phyloP scores from a whole-genome alignment of 2,888 invertebrate species.

The Cantharis rustica region DNA sequence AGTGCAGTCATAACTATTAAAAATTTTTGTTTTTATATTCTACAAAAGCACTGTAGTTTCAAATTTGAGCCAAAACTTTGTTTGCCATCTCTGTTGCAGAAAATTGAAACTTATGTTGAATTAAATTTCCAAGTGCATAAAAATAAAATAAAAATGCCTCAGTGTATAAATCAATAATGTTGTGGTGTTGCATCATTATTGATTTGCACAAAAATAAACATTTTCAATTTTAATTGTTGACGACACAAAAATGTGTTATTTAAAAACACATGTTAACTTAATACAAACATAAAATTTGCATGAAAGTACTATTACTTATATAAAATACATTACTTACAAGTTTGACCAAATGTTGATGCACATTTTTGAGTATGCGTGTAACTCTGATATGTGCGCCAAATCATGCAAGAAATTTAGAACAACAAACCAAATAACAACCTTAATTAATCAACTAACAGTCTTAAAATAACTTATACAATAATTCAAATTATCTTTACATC shows the following conservation, averaged over 20 bases:
- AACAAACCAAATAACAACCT: conserved; percentile 37
- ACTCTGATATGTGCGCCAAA: conserved; percentile 16
- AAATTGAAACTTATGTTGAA: not conserved
- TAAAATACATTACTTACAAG: conserved; percentile 36
- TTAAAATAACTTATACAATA: conserved; percentile 53
- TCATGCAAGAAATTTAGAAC: conserved; percentile 23
- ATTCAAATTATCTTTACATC: conserved; percentile 49
- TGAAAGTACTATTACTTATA: conserved; percentile 36
- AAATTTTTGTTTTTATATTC: not conserved
- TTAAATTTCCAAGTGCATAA: conserved; percentile 23
- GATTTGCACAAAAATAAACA: conserved; percentile 52
- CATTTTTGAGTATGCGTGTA: not conserved
- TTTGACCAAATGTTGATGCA: not conserved
- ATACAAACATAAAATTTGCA: conserved; percentile 39
- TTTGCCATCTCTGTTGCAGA: conserved; percentile 24
- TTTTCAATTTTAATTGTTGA: conserved; percentile 44
- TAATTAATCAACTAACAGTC: conserved; percentile 54
- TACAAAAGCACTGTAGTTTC: not conserved
- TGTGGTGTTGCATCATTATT: conserved; percentile 40
- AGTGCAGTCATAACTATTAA: not conserved
- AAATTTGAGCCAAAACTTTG: not conserved
- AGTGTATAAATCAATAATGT: conserved; percentile 39
- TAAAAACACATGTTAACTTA: conserved; percentile 44
- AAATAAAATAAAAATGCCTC: conserved; percentile 49
- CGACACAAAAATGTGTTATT: conserved; percentile 44